Evolutionary conservation across 2,113 vertebrate genomes (phyloP).

Genomic region (Pardalotus punctatus): DNA sequence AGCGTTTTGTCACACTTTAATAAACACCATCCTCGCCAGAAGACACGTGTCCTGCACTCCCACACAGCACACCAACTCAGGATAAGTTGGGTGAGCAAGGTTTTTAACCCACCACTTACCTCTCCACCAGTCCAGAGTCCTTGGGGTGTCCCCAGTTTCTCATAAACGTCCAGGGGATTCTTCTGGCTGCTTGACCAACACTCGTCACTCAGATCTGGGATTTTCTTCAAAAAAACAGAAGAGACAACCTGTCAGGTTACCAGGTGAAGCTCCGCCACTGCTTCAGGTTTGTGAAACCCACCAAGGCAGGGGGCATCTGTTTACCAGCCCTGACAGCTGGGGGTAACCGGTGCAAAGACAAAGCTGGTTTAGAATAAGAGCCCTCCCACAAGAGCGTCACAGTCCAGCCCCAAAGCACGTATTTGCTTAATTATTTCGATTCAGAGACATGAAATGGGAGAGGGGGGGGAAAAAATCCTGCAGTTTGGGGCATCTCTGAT

Average conservation of each 20-base stretch:
- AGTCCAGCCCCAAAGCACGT: neutral
- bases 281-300: neutral
- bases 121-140: neutral
- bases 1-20: neutral
- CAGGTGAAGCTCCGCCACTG: neutral
- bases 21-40: neutral
- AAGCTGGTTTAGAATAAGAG: neutral
- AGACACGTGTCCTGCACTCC: neutral
- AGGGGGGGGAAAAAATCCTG: neutral
- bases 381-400: neutral
- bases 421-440: slow-evolving; percentile 12
- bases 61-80: neutral
- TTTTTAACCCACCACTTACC: slow-evolving; percentile 30
- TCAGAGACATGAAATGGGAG: neutral
- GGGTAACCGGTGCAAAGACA: neutral
- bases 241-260: neutral
- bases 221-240: slow-evolving; percentile 33
- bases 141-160: neutral
- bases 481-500: neutral
- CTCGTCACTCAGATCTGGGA: neutral
- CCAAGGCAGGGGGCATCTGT: neutral
- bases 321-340: neutral
- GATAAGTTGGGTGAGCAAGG: neutral
- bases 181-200: neutral
- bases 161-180: slow-evolving; percentile 7